Percentiles rank a stretch among this genome's conserved stretches.
Evolutionary conservation across 2,797 vertebrate species (phyloP).

Genomic region (Pipistrellus kuhlii): DNA sequence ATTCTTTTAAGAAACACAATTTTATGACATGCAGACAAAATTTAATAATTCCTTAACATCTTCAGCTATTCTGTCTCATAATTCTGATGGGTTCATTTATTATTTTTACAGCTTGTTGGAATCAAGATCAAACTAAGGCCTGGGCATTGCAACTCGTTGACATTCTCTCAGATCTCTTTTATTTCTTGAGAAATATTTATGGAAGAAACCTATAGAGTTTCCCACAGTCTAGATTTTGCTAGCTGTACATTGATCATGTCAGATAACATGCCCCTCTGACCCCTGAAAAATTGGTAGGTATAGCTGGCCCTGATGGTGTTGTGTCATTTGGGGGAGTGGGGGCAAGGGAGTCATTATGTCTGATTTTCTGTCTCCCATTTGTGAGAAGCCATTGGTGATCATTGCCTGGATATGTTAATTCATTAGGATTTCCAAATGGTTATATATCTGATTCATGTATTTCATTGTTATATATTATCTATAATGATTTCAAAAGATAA

Average conservation of each 20-base stretch:
- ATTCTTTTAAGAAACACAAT: neutral
- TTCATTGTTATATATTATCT: neutral
- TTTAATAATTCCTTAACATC: conserved; percentile 30
- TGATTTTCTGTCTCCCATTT: neutral
- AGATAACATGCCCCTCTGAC: neutral
- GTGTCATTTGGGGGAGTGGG: neutral
- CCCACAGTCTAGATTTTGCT: neutral
- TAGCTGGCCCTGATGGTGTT: neutral
- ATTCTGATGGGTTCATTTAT: conserved; percentile 35
- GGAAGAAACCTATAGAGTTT: neutral
- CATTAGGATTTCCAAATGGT: neutral
- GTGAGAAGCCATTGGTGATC: neutral
- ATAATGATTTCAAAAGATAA: neutral
- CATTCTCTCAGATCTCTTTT: neutral
- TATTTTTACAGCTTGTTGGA: conserved; percentile 27
- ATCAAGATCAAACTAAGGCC: neutral
- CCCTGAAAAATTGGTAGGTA: neutral
- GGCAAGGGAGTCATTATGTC: neutral
- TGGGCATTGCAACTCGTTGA: neutral
- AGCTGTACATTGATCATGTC: neutral
- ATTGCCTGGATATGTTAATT: neutral
- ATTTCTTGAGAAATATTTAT: neutral
- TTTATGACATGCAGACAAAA: conserved; percentile 29
- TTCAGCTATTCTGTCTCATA: neutral
- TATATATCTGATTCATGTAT: neutral